Evolutionary conservation across 1,140 invertebrate genomes (phyloP), one percentile per base, ranked within the genome.

Genomic region (Pseudomyrmex pallidus): DNA sequence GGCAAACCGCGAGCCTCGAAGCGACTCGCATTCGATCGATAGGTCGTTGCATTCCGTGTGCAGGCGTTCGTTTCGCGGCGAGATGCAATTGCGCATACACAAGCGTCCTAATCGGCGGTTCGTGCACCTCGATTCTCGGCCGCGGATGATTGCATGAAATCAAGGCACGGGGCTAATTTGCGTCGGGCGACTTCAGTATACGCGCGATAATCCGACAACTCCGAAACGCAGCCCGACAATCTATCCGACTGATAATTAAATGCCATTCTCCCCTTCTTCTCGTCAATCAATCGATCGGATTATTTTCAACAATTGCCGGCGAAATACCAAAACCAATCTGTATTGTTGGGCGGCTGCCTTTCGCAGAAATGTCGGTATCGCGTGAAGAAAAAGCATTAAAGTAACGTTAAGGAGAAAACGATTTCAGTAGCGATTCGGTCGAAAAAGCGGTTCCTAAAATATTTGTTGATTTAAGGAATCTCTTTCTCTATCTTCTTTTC

Each of bases 21-120:
- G 72, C 78, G 48, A 82, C 70, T 74, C 48, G 70, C 57, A 74
- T 72, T 70, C 67, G 78, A 82, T 82, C 78, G 78, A 82, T 82
- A 82, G 78, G 78, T 82, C 78, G 78, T 82, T 82, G 78, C 70
- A 82, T 82, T 82, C 78, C 78, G 68, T 74, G 50, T 74, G 70
- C 78, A 61, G 76, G 66, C 76, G 78, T 82, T 82, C 72, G 72
- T 82, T 82, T 82, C 78, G 78, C 78, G 68, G 54, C 78, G 72
- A 13, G 50, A 82, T 74, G 78, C 72, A 82, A 82, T 82, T 82
- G 78, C 72, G 78, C 78, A 82, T 82, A 74, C 61, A 82, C 72
- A 74, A 82, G 78, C 72, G 57, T 74, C 70, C 74, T 73, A 82
- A 82, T 82, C 78, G 78, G 59, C 35, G 59, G 68, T 74, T 74